Percentiles rank a stretch among this genome's conserved stretches.
Evolutionary conservation across 2,113 vertebrate genomes (phyloP).

Genomic region (Arothron firmamentum): DNA sequence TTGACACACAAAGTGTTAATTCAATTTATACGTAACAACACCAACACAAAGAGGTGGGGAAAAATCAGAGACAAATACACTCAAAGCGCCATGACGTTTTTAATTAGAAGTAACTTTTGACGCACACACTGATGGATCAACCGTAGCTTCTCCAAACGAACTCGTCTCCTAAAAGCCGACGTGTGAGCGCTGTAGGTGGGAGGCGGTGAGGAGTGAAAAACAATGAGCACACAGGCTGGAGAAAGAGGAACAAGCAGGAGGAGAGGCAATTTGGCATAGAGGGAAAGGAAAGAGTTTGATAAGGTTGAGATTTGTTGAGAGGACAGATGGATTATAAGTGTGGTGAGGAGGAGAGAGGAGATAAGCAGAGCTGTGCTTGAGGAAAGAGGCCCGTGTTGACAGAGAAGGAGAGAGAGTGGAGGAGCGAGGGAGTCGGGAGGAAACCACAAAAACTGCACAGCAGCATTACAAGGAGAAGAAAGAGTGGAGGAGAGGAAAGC

Average conservation of each 20-base stretch:
- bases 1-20: too few species aligned
- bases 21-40: too few species aligned
- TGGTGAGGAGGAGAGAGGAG: constrained; percentile 47
- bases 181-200: too few species aligned
- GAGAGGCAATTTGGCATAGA: constrained; percentile 53
- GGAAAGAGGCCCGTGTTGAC: constrained; percentile 27
- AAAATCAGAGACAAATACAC: too few species aligned
- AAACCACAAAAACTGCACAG: constrained; percentile 39
- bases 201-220: too few species aligned
- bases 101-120: too few species aligned
- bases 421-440: constrained; percentile 19
- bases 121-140: too few species aligned
- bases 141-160: too few species aligned
- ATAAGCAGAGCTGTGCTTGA: constrained; percentile 51
- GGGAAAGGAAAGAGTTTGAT: constrained; percentile 48
- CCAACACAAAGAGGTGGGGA: too few species aligned
- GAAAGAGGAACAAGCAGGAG: constrained; percentile 19
- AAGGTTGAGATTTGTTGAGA: constrained; percentile 65
- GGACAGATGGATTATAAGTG: constrained; percentile 56
- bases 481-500: constrained; percentile 45
- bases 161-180: too few species aligned
- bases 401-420: constrained; percentile 17
- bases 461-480: constrained; percentile 25
- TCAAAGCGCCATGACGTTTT: too few species aligned
- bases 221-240: background rate